Percentiles rank a stretch among this genome's conserved stretches.
Conservation (phyloP, 2,113 vertebrate species). For the Lepus timidus region DNA sequence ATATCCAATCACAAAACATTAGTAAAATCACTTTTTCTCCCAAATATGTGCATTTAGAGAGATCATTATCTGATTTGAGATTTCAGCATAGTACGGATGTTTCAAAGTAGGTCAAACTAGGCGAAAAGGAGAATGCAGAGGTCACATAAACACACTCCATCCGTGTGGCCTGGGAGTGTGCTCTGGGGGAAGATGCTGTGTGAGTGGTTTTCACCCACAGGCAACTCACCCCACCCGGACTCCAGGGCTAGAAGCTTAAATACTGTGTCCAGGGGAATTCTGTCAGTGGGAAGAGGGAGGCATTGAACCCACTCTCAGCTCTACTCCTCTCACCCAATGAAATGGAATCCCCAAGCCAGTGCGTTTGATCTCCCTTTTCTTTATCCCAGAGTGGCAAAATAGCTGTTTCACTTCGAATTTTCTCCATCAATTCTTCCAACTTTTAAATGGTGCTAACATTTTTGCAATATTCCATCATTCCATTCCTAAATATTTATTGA, state of each 20-base stretch:
- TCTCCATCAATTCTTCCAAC: not conserved
- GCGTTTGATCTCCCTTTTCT: not conserved
- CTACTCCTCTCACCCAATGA: not conserved
- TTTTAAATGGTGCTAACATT: conserved; percentile 19
- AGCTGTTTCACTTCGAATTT: not conserved
- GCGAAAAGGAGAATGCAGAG: not conserved
- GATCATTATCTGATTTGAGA: not conserved
- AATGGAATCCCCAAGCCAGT: not conserved
- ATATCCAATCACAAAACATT: not conserved
- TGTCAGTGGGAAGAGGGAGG: not conserved
- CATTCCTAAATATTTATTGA: conserved; percentile 18
- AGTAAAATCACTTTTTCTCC: not conserved
- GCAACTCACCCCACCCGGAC: not conserved
- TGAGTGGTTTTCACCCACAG: not conserved
- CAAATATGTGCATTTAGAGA: not conserved
- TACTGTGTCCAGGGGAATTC: not conserved
- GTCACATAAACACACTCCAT: not conserved
- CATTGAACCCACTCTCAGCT: not conserved
- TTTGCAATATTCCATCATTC: not conserved
- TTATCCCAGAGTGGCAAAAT: conserved; percentile 27
- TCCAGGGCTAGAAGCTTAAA: not conserved
- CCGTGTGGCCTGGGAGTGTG: not conserved
- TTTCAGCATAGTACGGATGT: not conserved
- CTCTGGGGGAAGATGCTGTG: not conserved
- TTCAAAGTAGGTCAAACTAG: not conserved